A percentile compares a stretch with the other conserved stretches of the same genome.
Conservation (phyloP, 2,888 invertebrate species). For the Lordiphosa andalusiaca region DNA sequence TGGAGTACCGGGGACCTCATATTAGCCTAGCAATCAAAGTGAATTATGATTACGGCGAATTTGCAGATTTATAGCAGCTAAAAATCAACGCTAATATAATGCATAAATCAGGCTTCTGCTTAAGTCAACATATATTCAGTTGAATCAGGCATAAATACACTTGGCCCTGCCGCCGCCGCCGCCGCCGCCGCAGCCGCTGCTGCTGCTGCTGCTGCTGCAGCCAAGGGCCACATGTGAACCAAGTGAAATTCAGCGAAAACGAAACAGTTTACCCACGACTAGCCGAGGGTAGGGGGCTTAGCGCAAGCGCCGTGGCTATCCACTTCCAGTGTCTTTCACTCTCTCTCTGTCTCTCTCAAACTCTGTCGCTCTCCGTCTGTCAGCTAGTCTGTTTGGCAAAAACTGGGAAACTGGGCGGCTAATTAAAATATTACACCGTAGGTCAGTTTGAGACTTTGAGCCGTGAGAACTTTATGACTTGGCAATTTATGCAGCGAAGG, state of each 20-base stretch:
- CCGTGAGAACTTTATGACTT: slow-evolving; percentile 56
- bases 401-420: slow-evolving; percentile 27
- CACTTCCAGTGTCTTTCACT: slow-evolving; percentile 21
- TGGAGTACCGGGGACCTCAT: slow-evolving; percentile 2
- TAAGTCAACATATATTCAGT: slow-evolving; percentile 58
- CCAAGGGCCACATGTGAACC: slow-evolving; percentile 31
- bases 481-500: slow-evolving; percentile 23
- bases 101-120: slow-evolving; percentile 62
- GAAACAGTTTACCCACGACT: slow-evolving; percentile 48
- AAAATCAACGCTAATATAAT: slow-evolving; percentile 64
- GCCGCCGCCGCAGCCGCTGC: neutral
- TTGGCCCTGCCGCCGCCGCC: slow-evolving; percentile 10
- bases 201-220: neutral
- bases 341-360: no score
- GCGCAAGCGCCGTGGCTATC: slow-evolving; percentile 21
- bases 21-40: slow-evolving; percentile 14
- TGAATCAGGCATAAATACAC: slow-evolving; percentile 51
- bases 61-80: slow-evolving; percentile 61
- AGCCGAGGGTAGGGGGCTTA: slow-evolving; percentile 5
- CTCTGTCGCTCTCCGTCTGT: no score
- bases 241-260: slow-evolving; percentile 65
- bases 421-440: slow-evolving; percentile 58
- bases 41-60: slow-evolving; percentile 37
- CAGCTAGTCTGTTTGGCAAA: neutral
- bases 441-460: slow-evolving; percentile 45